Percentiles rank a stretch among this genome's conserved stretches.
Evolutionary conservation across 2,113 vertebrate genomes (phyloP).

Genomic region (Melanocharis versteri): DNA sequence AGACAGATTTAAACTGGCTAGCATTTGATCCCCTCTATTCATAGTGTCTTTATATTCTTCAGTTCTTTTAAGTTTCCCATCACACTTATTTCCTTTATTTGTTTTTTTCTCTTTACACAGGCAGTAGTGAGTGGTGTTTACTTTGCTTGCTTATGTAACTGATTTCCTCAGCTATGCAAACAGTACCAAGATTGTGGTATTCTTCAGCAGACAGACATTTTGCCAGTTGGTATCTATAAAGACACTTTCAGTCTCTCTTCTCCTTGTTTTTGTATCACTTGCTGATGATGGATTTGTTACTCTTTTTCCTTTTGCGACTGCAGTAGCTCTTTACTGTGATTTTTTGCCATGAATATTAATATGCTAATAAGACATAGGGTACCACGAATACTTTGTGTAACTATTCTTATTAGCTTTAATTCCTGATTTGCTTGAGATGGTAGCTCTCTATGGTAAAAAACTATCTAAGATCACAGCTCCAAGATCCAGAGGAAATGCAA

Average conservation of each 20-base stretch:
- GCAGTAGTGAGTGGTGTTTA: neutral
- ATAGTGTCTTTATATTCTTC: neutral
- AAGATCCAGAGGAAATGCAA: neutral
- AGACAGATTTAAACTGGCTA: neutral
- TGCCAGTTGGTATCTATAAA: neutral
- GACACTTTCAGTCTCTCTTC: neutral
- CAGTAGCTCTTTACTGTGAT: neutral
- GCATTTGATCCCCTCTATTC: neutral
- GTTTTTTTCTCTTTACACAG: neutral
- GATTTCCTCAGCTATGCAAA: conserved; percentile 11
- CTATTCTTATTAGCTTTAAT: neutral
- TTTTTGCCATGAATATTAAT: neutral
- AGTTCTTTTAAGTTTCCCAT: neutral
- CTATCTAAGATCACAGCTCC: neutral
- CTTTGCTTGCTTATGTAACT: conserved; percentile 1
- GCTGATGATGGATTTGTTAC: neutral
- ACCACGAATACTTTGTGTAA: neutral
- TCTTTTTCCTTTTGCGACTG: neutral
- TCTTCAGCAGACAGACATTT: neutral
- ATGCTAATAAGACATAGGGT: neutral
- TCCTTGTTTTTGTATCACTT: neutral
- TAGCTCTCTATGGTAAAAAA: neutral
- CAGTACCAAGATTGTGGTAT: neutral
- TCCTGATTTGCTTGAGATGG: neutral
- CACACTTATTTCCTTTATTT: neutral